A percentile compares a stretch with the other conserved stretches of the same genome.
Conservation (phyloP, 2,888 invertebrate genomes). For the Trileptium ribeirensis region DNA sequence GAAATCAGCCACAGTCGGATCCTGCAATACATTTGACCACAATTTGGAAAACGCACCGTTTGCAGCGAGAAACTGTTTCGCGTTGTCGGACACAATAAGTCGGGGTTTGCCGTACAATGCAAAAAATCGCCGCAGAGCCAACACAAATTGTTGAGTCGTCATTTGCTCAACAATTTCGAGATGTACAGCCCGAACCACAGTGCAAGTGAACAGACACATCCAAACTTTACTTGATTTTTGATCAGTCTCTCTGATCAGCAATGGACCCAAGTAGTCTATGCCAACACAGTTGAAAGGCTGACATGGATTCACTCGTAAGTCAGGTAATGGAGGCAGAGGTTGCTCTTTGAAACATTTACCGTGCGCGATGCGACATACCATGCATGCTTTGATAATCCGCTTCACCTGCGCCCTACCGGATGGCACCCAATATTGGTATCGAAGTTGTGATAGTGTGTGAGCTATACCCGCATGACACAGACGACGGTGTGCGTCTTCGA, state of each 20-base stretch:
- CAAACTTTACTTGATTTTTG: constrained; percentile 42
- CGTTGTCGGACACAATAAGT: constrained; percentile 51
- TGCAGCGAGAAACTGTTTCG: constrained; percentile 50
- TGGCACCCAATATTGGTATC: too few relatives aligned
- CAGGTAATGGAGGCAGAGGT: too few relatives aligned
- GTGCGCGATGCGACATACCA: too few relatives aligned
- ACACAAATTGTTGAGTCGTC: constrained; percentile 44
- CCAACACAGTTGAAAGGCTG: too few relatives aligned
- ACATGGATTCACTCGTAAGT: too few relatives aligned
- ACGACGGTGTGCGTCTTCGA: background rate
- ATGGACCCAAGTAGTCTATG: too few relatives aligned
- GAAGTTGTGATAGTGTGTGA: too few relatives aligned
- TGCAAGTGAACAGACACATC: constrained; percentile 52
- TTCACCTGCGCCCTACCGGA: too few relatives aligned
- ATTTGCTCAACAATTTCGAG: constrained; percentile 48
- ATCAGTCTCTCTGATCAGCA: constrained; percentile 31
- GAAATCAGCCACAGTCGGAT: constrained; percentile 12
- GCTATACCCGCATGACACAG: constrained; percentile 19
- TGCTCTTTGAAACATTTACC: too few relatives aligned
- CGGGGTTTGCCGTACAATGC: constrained; percentile 45
- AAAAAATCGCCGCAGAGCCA: constrained; percentile 46
- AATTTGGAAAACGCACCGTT: constrained; percentile 43
- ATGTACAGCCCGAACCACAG: constrained; percentile 50
- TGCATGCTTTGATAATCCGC: too few relatives aligned
- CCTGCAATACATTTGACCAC: constrained; percentile 14